phyloP scores from a whole-genome alignment of 2,797 vertebrate genomes.

The Spheniscus humboldti region DNA sequence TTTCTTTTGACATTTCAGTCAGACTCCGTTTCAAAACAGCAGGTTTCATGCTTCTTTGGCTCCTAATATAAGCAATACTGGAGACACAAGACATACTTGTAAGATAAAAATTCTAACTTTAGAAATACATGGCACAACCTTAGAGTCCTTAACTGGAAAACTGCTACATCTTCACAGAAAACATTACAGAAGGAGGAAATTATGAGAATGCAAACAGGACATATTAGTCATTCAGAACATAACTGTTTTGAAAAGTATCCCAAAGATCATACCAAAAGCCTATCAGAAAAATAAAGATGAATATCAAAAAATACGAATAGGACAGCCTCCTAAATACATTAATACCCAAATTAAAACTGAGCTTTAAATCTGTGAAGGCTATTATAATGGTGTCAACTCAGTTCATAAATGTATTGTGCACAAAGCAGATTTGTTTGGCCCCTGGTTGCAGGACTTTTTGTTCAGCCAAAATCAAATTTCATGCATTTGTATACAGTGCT shows the following conservation, averaged over 20 bases:
- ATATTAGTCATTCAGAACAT: background rate
- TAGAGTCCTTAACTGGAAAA: background rate
- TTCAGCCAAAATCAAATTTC: constrained; percentile 11
- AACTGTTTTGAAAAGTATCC: background rate
- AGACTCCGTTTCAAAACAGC: background rate
- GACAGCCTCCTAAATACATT: background rate
- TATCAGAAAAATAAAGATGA: background rate
- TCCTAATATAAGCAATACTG: background rate
- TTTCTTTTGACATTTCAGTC: constrained; percentile 1
- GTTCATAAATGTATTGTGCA: background rate
- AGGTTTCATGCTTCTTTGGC: background rate
- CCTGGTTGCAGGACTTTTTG: background rate
- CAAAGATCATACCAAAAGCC: background rate
- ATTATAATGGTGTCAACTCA: background rate
- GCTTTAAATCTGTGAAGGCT: background rate
- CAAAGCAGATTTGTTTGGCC: background rate
- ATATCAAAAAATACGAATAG: background rate
- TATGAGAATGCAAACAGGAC: background rate
- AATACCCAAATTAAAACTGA: background rate
- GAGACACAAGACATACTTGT: background rate
- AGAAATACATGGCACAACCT: background rate
- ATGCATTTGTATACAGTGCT: background rate
- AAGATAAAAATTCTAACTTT: background rate
- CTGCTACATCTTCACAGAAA: background rate
- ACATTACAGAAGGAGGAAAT: background rate